Base-by-base conservation (phyloP, 2,797 vertebrate species). In the Arctocebus calabarensis region DNA sequence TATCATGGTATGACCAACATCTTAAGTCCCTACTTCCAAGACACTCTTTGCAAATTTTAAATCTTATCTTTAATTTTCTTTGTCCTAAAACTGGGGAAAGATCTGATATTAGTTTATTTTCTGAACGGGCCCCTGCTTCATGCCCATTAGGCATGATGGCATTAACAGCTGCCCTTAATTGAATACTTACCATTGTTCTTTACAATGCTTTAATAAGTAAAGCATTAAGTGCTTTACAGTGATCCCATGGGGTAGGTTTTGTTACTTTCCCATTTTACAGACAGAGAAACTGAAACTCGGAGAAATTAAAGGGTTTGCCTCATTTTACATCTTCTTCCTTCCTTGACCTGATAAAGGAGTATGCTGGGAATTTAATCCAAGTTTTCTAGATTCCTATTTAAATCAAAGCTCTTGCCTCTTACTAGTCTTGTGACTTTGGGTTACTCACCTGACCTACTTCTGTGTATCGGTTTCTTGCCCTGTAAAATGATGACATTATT, bases 401-500 rank as follows among this genome's bases (percentile, higher is more conserved):
- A 66, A 68, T 68, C 64, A 20, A 68, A 68, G 19, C 64, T 77
- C 45, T 59, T 59, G 1, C 78, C 32, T 83, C 66, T 94, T 79
- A 19, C 23, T 73, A 64, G 48, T 61, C 7, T 22, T 90, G 22
- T 95, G 84, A 61, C 82, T 90, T 92, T 57, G 70, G 66, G 9
- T 40, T 84, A 66, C 20, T 57, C 74, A n/a, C 4, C 20, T 34
- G 66, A 34, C 29, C n/a, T 85, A 19, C n/a, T 92, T 64, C 34
- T 64, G 1, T 70, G 10, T 86, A 70, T 88, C 45, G 77, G 71
- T 94, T 95, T 94, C 55, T 96, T 91, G 61, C 57, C 27, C 48
- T 84, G 4, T 90, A 62, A 70, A 75, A 45, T 89, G 11, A 32
- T 64, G 14, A 84, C 55, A 14, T 83, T 66, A 45, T 77, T 91